Evolutionary conservation across 2,113 vertebrate species (phyloP).

Genomic region (Peromyscus polionotus): DNA sequence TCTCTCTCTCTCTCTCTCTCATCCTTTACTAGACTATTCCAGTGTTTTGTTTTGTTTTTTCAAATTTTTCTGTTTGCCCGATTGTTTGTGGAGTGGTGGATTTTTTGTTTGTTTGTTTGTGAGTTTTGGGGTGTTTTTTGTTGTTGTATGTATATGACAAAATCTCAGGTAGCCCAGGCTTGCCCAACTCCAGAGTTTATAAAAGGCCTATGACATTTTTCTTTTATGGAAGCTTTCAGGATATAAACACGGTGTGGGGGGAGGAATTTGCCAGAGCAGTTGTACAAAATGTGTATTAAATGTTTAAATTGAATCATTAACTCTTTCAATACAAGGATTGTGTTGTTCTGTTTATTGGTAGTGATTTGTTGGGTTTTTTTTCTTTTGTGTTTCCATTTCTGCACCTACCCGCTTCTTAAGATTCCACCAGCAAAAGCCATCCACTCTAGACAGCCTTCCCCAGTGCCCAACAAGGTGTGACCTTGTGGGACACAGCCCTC

Average conservation of each 20-base stretch:
- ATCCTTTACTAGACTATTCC: not conserved
- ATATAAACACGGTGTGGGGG: not conserved
- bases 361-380: accelerated
- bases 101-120: not conserved
- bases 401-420: not conserved
- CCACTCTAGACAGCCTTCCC: not conserved
- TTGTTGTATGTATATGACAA: not conserved
- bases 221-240: not conserved
- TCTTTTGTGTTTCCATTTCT: not conserved
- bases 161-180: not conserved
- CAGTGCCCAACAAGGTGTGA: accelerated
- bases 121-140: not conserved
- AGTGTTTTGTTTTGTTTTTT: not conserved
- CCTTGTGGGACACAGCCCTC: not conserved
- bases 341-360: not conserved
- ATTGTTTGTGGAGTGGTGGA: not conserved
- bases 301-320: not conserved
- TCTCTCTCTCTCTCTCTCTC: constrained; percentile 1
- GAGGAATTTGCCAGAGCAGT: not conserved
- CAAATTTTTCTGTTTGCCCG: not conserved
- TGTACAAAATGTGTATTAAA: not conserved
- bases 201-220: not conserved
- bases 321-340: not conserved
- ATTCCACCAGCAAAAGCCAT: not conserved
- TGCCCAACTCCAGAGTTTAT: not conserved